phyloP scores from a whole-genome alignment of 2,888 invertebrate species.

The Heliothis peltigera region DNA sequence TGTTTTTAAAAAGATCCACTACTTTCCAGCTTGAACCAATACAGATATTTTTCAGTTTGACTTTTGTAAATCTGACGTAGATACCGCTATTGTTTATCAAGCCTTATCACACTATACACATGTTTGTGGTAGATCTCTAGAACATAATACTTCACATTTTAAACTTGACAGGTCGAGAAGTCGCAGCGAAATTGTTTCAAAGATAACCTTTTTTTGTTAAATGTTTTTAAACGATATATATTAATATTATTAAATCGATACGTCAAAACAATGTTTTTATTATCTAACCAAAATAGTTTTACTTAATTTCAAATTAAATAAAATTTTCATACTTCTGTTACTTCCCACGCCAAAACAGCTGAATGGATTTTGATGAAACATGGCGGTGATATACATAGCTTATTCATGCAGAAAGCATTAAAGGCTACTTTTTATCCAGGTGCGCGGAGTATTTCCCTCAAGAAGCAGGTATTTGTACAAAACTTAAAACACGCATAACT shows the following conservation, averaged over 20 bases:
- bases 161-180: constrained; percentile 9
- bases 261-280: background rate
- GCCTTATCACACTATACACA: constrained; percentile 13
- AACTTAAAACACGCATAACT: too few relatives aligned
- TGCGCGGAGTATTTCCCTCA: too few relatives aligned
- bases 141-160: constrained; percentile 14
- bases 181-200: constrained; percentile 40
- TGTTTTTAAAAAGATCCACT: too few relatives aligned
- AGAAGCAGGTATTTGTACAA: too few relatives aligned
- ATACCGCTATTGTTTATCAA: constrained; percentile 28
- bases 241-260: background rate
- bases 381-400: too few relatives aligned
- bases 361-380: too few relatives aligned
- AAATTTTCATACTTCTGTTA: too few relatives aligned
- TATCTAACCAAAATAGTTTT: background rate
- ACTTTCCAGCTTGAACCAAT: too few relatives aligned
- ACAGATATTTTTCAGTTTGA: background rate
- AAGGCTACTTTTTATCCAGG: too few relatives aligned
- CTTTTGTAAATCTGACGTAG: constrained; percentile 20
- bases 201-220: constrained; percentile 17
- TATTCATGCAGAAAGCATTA: too few relatives aligned
- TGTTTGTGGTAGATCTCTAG: background rate
- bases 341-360: too few relatives aligned
- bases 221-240: constrained; percentile 17
- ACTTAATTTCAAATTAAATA: too few relatives aligned